These are phyloP conservation scores for Danio choprae DNA, from an alignment of 2,797 vertebrate genomes.

Conservation along the genomic window DNA sequence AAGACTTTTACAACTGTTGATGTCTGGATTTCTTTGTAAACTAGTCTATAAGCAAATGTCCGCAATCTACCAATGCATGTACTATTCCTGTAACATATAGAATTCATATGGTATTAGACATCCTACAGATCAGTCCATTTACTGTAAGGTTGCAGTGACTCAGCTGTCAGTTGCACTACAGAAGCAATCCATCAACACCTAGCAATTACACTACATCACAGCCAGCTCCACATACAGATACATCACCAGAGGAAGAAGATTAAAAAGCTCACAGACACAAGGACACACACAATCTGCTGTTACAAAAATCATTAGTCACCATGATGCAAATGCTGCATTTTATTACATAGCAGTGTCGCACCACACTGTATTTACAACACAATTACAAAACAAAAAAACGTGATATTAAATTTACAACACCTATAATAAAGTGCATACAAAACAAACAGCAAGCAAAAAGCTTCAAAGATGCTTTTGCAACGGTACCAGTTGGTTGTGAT, in stretches of 20 bases:
- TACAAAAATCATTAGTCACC: constrained; percentile 9
- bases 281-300: constrained; percentile 20
- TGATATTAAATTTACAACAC: constrained; percentile 15
- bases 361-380: not conserved
- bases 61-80: not conserved
- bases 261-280: constrained; percentile 11
- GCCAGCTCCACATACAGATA: constrained; percentile 9
- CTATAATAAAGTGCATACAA: not conserved
- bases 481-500: not conserved
- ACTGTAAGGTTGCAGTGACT: constrained; percentile 27
- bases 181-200: constrained; percentile 23
- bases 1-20: not conserved
- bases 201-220: constrained; percentile 28
- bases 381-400: constrained; percentile 1
- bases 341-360: not conserved
- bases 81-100: not conserved
- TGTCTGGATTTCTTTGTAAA: not conserved
- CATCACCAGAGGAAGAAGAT: constrained; percentile 4
- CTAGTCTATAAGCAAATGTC: not conserved
- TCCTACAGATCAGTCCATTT: not conserved
- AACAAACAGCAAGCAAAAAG: constrained; percentile 12
- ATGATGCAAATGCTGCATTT: constrained; percentile 3
- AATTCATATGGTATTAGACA: not conserved
- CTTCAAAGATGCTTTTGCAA: not conserved
- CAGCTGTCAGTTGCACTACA: constrained; percentile 34